phyloP scores from a whole-genome alignment of 2,797 vertebrate genomes.

The Periparus ater region DNA sequence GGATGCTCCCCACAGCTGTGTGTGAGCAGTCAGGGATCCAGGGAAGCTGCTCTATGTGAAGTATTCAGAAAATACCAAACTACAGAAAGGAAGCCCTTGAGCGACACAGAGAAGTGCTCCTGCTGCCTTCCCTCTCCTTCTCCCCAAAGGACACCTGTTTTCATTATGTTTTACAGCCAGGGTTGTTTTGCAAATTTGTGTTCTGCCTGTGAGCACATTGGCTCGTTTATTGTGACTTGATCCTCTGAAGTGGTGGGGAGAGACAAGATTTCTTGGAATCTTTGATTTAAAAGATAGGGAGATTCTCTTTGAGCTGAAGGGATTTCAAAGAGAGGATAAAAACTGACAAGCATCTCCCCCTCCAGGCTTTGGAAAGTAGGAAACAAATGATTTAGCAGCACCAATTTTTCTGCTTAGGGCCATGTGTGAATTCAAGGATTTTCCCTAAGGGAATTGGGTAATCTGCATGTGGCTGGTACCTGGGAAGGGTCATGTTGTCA shows the following conservation, averaged over 20 bases:
- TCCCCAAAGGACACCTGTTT: background rate
- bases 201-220: background rate
- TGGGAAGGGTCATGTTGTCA: background rate
- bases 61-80: rapidly evolving
- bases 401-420: background rate
- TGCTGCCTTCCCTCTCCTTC: background rate
- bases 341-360: slow-evolving; percentile 27
- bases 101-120: background rate
- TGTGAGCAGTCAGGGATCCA: background rate
- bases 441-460: background rate
- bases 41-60: rapidly evolving
- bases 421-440: background rate
- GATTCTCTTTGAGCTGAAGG: slow-evolving; percentile 5
- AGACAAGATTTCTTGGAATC: background rate
- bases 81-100: background rate
- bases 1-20: background rate
- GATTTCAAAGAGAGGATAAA: slow-evolving; percentile 36
- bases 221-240: background rate
- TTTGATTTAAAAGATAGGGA: slow-evolving; percentile 37
- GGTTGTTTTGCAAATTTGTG: background rate
- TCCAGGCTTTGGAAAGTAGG: slow-evolving; percentile 32
- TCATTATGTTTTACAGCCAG: background rate
- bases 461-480: background rate
- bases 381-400: slow-evolving; percentile 8
- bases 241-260: background rate